Percentiles rank a stretch among this genome's conserved stretches.
Evolutionary conservation across 1,140 invertebrate genomes (phyloP).

Genomic region (Epicauta chinensis): DNA sequence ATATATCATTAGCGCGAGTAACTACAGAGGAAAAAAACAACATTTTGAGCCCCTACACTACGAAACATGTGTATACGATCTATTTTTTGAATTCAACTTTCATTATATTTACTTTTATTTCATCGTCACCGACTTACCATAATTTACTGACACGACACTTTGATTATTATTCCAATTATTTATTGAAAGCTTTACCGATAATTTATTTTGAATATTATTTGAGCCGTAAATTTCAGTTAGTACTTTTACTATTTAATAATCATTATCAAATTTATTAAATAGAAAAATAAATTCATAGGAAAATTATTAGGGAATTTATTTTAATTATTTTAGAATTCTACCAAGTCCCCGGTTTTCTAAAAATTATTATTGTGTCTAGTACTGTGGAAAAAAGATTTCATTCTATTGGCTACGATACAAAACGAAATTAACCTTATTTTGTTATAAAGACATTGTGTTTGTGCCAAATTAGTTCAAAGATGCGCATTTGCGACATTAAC

Average conservation of each 20-base stretch:
- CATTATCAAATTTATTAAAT: too few species aligned
- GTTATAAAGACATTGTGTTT: constrained; percentile 19
- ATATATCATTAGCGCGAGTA: constrained; percentile 10
- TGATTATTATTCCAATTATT: constrained; percentile 1
- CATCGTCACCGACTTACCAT: constrained; percentile 8
- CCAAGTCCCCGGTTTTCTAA: too few species aligned
- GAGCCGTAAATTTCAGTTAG: too few species aligned
- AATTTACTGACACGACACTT: constrained; percentile 2
- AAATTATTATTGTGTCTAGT: too few species aligned
- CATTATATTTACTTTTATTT: constrained; percentile 13
- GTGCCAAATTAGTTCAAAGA: constrained; percentile 29
- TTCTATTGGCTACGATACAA: constrained; percentile 3
- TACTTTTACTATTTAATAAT: too few species aligned
- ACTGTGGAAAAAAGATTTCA: too few species aligned
- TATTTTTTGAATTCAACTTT: constrained; percentile 13
- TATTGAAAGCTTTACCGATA: too few species aligned
- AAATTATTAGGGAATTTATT: too few species aligned
- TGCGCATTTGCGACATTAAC: constrained; percentile 26
- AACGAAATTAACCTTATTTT: constrained; percentile 1
- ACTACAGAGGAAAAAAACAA: constrained; percentile 5
- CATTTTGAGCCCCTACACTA: constrained; percentile 5
- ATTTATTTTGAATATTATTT: too few species aligned
- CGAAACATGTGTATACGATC: constrained; percentile 12
- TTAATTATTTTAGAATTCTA: too few species aligned
- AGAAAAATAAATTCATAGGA: too few species aligned